Conservation (phyloP, 2,888 invertebrate species). For the Microplitis manilae region DNA sequence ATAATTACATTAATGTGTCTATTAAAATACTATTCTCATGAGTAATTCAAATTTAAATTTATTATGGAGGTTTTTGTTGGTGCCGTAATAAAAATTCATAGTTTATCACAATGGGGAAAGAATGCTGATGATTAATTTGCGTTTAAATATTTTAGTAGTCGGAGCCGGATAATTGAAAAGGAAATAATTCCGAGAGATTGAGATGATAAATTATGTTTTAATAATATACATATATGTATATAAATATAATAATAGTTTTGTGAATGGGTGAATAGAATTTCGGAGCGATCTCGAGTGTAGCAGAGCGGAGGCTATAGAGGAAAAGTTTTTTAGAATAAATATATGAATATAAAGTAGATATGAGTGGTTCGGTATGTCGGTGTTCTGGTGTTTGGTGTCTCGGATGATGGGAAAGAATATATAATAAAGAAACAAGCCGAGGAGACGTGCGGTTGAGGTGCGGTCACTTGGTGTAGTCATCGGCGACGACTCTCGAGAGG, state of each 20-base stretch:
- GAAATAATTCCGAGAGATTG: neutral
- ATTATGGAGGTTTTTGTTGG: neutral
- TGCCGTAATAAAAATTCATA: neutral
- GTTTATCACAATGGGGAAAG: neutral
- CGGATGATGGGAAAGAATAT: conserved; percentile 8
- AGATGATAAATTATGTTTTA: neutral
- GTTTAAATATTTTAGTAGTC: neutral
- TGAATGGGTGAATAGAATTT: neutral
- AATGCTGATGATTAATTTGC: neutral
- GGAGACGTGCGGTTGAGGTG: conserved; percentile 54
- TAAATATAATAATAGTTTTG: neutral
- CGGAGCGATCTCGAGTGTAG: neutral
- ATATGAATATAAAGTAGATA: neutral
- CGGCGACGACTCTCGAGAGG: conserved; percentile 60
- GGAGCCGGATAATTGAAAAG: neutral
- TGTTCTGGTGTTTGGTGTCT: no score
- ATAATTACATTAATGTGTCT: neutral
- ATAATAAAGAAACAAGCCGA: neutral
- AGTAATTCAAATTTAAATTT: neutral
- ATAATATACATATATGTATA: neutral
- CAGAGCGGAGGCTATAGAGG: neutral
- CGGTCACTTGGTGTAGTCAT: conserved; percentile 44
- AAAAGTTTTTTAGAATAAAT: neutral
- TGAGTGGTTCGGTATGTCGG: neutral
- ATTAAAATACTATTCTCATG: neutral